Percentiles rank a stretch among this genome's conserved stretches.
Conservation (phyloP, 2,888 invertebrate genomes). For the Andrena fulva region DNA sequence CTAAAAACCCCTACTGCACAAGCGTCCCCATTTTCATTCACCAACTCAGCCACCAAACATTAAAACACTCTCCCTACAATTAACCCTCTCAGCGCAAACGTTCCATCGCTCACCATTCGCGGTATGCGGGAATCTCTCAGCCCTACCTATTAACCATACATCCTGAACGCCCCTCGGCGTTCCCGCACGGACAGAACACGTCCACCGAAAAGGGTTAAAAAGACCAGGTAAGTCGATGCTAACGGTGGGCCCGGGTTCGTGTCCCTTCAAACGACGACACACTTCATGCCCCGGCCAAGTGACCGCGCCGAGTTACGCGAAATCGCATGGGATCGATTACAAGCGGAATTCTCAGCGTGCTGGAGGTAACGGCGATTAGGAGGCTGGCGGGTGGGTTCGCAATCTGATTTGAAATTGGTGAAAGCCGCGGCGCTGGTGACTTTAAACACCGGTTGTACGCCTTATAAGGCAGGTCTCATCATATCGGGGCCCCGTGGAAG, state of each 20-base stretch:
- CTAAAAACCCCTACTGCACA: too few species aligned
- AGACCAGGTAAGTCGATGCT: not conserved
- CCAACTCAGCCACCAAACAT: too few species aligned
- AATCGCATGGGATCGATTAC: constrained; percentile 64
- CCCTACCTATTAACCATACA: too few species aligned
- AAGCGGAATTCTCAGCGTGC: constrained; percentile 46
- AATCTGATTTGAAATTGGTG: constrained; percentile 73
- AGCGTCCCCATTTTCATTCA: too few species aligned
- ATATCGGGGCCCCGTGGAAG: constrained; percentile 42
- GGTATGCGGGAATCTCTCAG: too few species aligned
- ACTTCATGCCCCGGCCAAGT: constrained; percentile 1
- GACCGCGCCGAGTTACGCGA: constrained; percentile 47
- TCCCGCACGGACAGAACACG: too few species aligned
- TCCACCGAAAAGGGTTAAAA: not conserved
- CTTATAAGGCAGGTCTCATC: constrained; percentile 71
- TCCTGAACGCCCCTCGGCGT: too few species aligned
- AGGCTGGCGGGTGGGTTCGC: constrained; percentile 63
- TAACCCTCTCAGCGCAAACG: too few species aligned
- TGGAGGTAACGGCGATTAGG: constrained; percentile 64
- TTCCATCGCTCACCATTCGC: too few species aligned
- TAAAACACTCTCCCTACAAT: too few species aligned
- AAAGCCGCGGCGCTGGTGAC: constrained; percentile 67
- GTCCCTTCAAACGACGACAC: not conserved
- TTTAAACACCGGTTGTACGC: constrained; percentile 68
- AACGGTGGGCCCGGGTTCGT: not conserved